phyloP scores from a whole-genome alignment of 2,888 invertebrate genomes.

The Scaptodrosophila latifasciaeformis region DNA sequence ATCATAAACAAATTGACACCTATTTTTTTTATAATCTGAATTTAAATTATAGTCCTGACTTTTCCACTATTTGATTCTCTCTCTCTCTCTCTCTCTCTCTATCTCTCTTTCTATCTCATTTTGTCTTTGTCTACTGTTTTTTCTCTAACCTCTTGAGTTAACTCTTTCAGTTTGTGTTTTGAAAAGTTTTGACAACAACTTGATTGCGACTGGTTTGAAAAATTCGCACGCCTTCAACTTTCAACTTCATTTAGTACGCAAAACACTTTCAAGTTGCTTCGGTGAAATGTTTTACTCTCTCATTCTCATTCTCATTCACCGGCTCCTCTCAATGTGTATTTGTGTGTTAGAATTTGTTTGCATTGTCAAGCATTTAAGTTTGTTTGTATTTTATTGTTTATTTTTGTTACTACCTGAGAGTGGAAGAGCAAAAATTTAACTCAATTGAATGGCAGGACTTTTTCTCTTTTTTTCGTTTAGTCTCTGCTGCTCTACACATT shows the following conservation, averaged over 20 bases:
- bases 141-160: no score
- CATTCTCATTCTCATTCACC: no score
- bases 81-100: no score
- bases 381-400: slow-evolving; percentile 9
- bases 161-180: no score
- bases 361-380: neutral
- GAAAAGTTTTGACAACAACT: neutral
- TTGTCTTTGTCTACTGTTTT: no score
- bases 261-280: neutral
- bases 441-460: slow-evolving; percentile 10
- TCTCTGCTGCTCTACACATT: neutral
- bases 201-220: neutral
- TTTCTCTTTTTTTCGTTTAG: slow-evolving; percentile 2
- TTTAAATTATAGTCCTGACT: no score
- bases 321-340: no score
- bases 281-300: no score
- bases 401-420: slow-evolving; percentile 14
- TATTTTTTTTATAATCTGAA: no score
- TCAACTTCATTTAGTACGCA: slow-evolving; percentile 1
- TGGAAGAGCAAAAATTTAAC: slow-evolving; percentile 12
- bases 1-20: no score
- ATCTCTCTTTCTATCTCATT: no score
- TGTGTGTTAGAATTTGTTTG: neutral
- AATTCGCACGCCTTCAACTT: neutral
- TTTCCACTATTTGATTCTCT: no score